Evolutionary conservation across 2,797 vertebrate species (phyloP).

Genomic region (Parotocinclus haroldoi): DNA sequence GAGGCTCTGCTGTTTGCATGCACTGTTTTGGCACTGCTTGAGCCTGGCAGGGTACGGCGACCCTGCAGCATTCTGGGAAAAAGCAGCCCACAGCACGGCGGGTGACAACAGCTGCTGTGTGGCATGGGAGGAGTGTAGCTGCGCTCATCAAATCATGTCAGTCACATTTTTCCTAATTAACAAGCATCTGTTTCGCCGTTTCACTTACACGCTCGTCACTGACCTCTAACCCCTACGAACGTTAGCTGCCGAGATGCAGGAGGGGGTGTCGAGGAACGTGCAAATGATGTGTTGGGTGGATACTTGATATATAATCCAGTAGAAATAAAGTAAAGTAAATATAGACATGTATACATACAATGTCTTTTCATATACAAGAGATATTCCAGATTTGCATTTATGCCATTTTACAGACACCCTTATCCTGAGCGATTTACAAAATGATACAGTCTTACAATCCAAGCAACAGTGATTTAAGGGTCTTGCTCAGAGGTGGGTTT

Average conservation of each 20-base stretch:
- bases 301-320: too few relatives aligned
- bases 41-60: slow-evolving; percentile 40
- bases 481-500: too few relatives aligned
- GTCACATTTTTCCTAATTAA: slow-evolving; percentile 99
- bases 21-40: slow-evolving; percentile 32
- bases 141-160: slow-evolving; percentile 96
- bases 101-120: slow-evolving; percentile 92
- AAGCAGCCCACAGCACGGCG: slow-evolving; percentile 75
- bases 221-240: slow-evolving; percentile 63
- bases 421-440: too few relatives aligned
- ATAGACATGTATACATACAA: too few relatives aligned
- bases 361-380: too few relatives aligned
- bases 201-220: slow-evolving; percentile 68
- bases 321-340: too few relatives aligned
- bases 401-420: too few relatives aligned
- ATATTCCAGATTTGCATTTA: too few relatives aligned
- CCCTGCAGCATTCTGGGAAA: slow-evolving; percentile 48
- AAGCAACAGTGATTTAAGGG: too few relatives aligned
- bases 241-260: too few relatives aligned
- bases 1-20: slow-evolving; percentile 37
- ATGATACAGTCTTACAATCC: too few relatives aligned
- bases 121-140: slow-evolving; percentile 84
- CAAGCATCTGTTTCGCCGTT: slow-evolving; percentile 93
- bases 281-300: too few relatives aligned
- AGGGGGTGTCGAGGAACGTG: neutral